Evolutionary conservation across 2,797 vertebrate species (phyloP), one percentile per base, ranked within the genome.

Genomic region (Parotocinclus haroldoi): DNA sequence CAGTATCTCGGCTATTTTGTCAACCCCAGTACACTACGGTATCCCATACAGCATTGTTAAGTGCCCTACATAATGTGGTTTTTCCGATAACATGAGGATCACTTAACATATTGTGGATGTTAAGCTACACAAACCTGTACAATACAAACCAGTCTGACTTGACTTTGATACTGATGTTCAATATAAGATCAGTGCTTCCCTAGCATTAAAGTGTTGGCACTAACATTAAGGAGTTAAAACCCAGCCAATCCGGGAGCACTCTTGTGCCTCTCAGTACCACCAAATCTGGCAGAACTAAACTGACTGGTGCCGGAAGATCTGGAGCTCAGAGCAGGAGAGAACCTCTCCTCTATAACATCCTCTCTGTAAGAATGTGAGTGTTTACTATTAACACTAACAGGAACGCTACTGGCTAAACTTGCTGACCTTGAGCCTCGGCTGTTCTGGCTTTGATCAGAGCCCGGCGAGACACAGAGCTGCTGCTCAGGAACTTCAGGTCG

Each of bases 261-360:
- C 18, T 16, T 63, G 18, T 55, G 66, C 9, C 40, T 42, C 9
- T 57, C 40, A 38, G 50, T 51, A 18, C 16, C 17, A 12, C 44
- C 27, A 27, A 51, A 17, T 36, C 53, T 39, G 3, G 16, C 63
- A 11, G 69, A 68, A 14, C 7, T 61, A 14, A 58, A 9, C 52
- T 14, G 49, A 40, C 68, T 65, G 18, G 50, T 9, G 11, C 19
- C 60, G 19, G 71, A 73, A 0, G 50, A 54, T 57, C 71, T 55
- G 6, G 75, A 76, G 51, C 67, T 62, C 10, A 46, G 14, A 19
- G 18, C 59, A 1, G 67, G 13, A 40, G 52, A 68, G 27, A 71
- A 17, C 14, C 38, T 66, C 17, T 37, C 69, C 16, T 70, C 75
- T 0, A 63, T 70, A 7, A 72, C 53, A 1, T 70, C 71, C 0